These are phyloP conservation scores for Columbina picui DNA, from an alignment of 2,113 vertebrate genomes.

Conservation along the genomic window DNA sequence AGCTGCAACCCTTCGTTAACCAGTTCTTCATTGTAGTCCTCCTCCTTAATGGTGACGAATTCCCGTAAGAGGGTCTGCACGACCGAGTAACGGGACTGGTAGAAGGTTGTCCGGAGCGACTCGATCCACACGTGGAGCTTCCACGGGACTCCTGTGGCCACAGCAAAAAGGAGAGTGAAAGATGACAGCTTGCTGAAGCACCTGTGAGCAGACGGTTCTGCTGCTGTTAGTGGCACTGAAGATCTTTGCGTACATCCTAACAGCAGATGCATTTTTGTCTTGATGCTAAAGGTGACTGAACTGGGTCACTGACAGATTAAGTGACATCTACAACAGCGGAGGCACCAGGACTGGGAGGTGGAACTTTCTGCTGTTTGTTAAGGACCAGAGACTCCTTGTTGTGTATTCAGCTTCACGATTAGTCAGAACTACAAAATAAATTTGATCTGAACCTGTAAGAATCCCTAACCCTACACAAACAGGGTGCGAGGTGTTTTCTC, in stretches of 20 bases:
- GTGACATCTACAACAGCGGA: not conserved
- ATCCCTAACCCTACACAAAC: not conserved
- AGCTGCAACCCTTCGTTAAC: slow-evolving; percentile 87
- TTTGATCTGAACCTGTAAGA: not conserved
- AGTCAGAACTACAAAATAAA: not conserved
- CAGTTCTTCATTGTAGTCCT: slow-evolving; percentile 92
- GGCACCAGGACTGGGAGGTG: not conserved
- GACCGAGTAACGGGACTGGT: slow-evolving; percentile 86
- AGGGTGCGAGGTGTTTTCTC: not conserved
- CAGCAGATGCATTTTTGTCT: not conserved
- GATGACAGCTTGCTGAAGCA: not conserved
- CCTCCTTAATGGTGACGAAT: slow-evolving; percentile 90
- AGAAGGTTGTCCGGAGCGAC: slow-evolving; percentile 89
- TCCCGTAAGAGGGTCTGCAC: slow-evolving; percentile 90
- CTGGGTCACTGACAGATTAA: not conserved
- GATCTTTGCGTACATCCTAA: too few species aligned
- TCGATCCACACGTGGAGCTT: slow-evolving; percentile 96
- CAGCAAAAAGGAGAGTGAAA: not conserved
- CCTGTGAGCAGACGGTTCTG: not conserved
- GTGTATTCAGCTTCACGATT: not conserved
- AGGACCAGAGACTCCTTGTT: not conserved
- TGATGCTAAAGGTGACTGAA: not conserved
- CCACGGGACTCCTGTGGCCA: slow-evolving; percentile 89
- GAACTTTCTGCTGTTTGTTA: not conserved
- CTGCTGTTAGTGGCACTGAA: not conserved